Conservation (phyloP, 2,113 vertebrate species). For the Amphilophus citrinellus region DNA sequence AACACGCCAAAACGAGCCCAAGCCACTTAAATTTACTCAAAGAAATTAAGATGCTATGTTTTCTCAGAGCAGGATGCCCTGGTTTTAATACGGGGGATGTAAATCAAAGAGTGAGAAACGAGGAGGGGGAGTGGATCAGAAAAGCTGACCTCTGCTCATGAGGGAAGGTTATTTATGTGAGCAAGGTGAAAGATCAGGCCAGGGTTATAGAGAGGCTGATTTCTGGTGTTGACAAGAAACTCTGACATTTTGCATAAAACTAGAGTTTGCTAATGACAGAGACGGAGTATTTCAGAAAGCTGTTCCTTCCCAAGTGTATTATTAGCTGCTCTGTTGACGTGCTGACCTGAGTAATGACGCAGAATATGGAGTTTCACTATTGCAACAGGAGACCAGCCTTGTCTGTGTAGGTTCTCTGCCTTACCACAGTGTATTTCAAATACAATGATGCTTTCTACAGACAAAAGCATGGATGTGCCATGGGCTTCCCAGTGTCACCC, state of each 20-base stretch:
- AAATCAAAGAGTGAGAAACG: constrained; percentile 67
- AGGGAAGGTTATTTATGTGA: constrained; percentile 73
- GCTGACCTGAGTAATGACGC: constrained; percentile 26
- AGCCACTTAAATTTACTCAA: constrained; percentile 67
- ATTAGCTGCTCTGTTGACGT: not conserved
- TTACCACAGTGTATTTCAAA: too few relatives aligned
- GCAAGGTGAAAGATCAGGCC: constrained; percentile 68
- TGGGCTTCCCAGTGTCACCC: too few relatives aligned
- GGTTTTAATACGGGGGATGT: constrained; percentile 60
- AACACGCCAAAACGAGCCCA: constrained; percentile 63
- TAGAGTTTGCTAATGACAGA: constrained; percentile 42
- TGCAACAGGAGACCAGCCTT: constrained; percentile 26
- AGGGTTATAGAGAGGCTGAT: constrained; percentile 65
- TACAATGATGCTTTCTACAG: too few relatives aligned
- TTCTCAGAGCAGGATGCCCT: constrained; percentile 55
- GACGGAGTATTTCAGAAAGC: constrained; percentile 30
- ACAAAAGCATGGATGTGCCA: too few relatives aligned
- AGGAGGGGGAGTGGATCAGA: constrained; percentile 40
- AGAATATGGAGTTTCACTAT: not conserved
- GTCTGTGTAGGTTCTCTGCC: too few relatives aligned
- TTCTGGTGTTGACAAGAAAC: constrained; percentile 71
- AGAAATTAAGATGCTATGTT: constrained; percentile 69
- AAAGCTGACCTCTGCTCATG: constrained; percentile 60
- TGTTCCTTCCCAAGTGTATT: constrained; percentile 20
- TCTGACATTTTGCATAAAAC: constrained; percentile 62